These are phyloP conservation scores for Thereuonema tuberculata DNA, from an alignment of 1,140 invertebrate genomes.

Conservation along the genomic window DNA sequence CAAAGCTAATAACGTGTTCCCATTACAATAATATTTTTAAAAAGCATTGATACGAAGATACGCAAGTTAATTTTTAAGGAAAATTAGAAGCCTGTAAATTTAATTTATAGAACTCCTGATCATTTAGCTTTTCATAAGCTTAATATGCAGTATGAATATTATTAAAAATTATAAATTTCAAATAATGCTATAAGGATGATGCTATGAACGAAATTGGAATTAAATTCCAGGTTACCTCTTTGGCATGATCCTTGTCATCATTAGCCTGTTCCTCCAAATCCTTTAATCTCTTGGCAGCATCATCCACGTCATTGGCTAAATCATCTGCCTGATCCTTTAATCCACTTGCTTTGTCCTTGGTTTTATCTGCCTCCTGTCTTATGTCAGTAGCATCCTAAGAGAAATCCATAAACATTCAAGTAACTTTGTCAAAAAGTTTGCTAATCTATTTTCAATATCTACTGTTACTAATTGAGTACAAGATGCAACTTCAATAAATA, in stretches of 20 bases:
- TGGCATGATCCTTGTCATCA: conserved; percentile 54
- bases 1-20: too few relatives aligned
- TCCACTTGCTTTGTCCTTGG: conserved; percentile 54
- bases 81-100: not conserved
- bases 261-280: conserved; percentile 55
- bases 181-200: too few relatives aligned
- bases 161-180: too few relatives aligned
- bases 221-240: conserved; percentile 46
- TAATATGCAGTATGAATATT: not conserved
- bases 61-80: not conserved
- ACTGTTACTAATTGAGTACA: too few relatives aligned
- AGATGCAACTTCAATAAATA: too few relatives aligned
- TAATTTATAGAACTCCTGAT: not conserved
- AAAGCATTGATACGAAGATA: not conserved
- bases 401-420: conserved; percentile 24
- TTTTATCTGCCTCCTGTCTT: conserved; percentile 53
- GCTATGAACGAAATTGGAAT: too few relatives aligned
- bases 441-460: too few relatives aligned
- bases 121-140: not conserved
- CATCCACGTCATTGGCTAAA: conserved; percentile 51
- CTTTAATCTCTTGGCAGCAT: conserved; percentile 51
- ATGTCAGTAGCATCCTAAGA: conserved; percentile 57
- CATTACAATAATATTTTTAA: too few relatives aligned
- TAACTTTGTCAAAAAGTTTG: not conserved
- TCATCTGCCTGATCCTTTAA: conserved; percentile 62